A percentile compares a stretch with the other conserved stretches of the same genome.
These are phyloP conservation scores for Heteropelma amictum DNA, from an alignment of 2,888 invertebrate genomes.

Conservation along the genomic window DNA sequence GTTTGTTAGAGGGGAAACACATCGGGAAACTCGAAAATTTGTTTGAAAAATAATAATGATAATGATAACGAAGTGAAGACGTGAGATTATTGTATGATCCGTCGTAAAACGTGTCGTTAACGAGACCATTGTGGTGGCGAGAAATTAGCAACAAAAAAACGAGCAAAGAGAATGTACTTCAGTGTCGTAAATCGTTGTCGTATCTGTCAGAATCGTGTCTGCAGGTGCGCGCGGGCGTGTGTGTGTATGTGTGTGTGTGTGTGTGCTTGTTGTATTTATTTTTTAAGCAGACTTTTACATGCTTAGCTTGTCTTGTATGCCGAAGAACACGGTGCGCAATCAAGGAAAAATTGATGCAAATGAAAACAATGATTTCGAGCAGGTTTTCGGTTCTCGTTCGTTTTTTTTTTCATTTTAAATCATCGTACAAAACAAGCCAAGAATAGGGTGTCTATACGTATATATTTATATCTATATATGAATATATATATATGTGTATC, in stretches of 20 bases:
- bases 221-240: too few relatives aligned
- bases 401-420: slow-evolving; percentile 20
- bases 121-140: too few relatives aligned
- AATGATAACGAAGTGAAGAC: slow-evolving; percentile 18
- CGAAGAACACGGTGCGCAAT: not conserved
- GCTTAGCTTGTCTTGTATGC: not conserved
- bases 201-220: slow-evolving; percentile 39
- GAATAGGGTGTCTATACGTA: slow-evolving; percentile 18
- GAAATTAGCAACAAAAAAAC: too few relatives aligned
- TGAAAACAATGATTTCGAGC: not conserved
- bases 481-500: too few relatives aligned
- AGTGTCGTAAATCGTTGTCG: slow-evolving; percentile 26
- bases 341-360: not conserved
- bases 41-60: slow-evolving; percentile 31
- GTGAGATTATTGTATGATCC: slow-evolving; percentile 19
- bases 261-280: slow-evolving; percentile 52
- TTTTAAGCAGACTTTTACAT: slow-evolving; percentile 21
- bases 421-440: not conserved
- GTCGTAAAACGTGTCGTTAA: slow-evolving; percentile 16
- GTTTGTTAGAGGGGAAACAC: slow-evolving; percentile 57
- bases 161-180: not conserved
- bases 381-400: not conserved
- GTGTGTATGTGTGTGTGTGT: too few relatives aligned
- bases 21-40: slow-evolving; percentile 40
- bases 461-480: slow-evolving; percentile 21